Evolutionary conservation across 2,888 invertebrate genomes (phyloP).

Genomic region (Clistopyga incitator): DNA sequence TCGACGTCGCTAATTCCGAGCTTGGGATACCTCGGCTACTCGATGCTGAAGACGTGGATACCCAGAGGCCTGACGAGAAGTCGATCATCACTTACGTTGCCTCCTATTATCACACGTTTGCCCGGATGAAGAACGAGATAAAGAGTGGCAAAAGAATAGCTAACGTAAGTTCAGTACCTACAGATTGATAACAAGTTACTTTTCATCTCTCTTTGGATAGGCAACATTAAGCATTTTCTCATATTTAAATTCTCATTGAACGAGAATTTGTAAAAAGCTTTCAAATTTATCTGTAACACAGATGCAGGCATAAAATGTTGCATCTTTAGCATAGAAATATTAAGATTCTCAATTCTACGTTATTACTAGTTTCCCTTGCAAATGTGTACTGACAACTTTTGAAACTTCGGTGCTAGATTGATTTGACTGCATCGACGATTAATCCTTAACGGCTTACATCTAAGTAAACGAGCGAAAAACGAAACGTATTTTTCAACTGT

Average conservation of each 20-base stretch:
- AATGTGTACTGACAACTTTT: too few relatives aligned
- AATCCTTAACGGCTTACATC: too few relatives aligned
- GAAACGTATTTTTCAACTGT: too few relatives aligned
- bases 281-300: too few relatives aligned
- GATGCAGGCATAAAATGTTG: too few relatives aligned
- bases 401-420: too few relatives aligned
- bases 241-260: not conserved
- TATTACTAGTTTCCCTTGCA: too few relatives aligned
- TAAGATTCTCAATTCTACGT: too few relatives aligned
- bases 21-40: conserved; percentile 96
- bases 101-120: conserved; percentile 99
- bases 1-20: conserved; percentile 96
- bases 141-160: conserved; percentile 99
- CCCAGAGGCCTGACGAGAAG: conserved; percentile 97
- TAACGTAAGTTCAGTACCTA: conserved; percentile 88
- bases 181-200: not conserved
- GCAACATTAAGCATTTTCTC: not conserved
- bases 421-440: too few relatives aligned
- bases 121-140: conserved; percentile 99
- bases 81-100: conserved; percentile 99
- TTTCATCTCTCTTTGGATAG: not conserved
- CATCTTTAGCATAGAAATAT: too few relatives aligned
- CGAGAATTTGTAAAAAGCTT: too few relatives aligned
- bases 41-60: conserved; percentile 99
- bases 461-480: too few relatives aligned